Percentiles rank a stretch among this genome's conserved stretches.
phyloP scores from a whole-genome alignment of 2,797 vertebrate genomes.

The Cephalopachus bancanus region DNA sequence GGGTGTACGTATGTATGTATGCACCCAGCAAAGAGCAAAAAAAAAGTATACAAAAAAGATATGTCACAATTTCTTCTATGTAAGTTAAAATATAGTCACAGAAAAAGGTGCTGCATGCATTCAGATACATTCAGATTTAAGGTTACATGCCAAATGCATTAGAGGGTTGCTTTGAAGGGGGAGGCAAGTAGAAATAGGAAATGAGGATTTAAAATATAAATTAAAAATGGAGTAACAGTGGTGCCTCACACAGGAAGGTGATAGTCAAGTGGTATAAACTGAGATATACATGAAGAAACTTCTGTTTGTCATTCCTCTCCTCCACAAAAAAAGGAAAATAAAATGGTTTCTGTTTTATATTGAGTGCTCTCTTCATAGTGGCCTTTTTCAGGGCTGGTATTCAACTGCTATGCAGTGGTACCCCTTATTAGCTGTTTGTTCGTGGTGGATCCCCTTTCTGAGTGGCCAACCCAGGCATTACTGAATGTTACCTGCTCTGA shows the following conservation, averaged over 20 bases:
- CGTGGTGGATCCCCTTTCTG: accelerated
- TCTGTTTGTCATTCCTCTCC: neutral
- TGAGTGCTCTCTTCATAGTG: neutral
- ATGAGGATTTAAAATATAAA: neutral
- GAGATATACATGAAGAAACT: neutral
- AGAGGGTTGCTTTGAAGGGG: neutral
- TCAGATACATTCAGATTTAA: neutral
- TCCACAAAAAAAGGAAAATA: too few species aligned
- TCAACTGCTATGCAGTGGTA: neutral
- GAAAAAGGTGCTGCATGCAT: neutral
- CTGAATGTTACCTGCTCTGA: neutral
- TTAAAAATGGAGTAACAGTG: neutral
- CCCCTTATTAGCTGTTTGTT: neutral
- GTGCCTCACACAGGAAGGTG: neutral
- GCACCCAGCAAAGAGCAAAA: neutral
- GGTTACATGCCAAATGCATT: neutral
- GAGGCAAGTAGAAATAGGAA: neutral
- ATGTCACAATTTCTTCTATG: neutral
- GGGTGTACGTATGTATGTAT: accelerated
- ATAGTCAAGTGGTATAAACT: neutral
- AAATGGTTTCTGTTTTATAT: neutral
- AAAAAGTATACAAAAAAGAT: neutral
- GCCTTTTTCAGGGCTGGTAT: neutral
- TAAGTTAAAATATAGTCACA: neutral
- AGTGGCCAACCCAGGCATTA: neutral